Evolutionary conservation across 2,888 invertebrate genomes (phyloP).

Genomic region (Glaucopsyche alexis): DNA sequence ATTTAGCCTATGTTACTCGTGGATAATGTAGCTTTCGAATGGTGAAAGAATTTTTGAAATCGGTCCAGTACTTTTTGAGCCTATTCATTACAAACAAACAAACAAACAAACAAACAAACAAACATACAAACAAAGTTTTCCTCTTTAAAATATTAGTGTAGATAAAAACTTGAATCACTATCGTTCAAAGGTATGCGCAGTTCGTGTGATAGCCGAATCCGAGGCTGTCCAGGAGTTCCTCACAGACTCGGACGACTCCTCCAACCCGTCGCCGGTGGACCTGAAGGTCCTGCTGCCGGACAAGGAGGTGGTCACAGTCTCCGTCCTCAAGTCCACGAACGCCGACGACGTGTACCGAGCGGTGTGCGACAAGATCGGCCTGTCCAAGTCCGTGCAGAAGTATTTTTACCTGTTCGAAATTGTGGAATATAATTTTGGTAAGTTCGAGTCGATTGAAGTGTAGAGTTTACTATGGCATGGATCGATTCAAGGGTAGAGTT

Average conservation of each 20-base stretch:
- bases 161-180: not conserved
- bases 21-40: no score
- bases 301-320: conserved; percentile 92
- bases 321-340: conserved; percentile 92
- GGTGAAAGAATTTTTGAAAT: no score
- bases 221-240: conserved; percentile 98
- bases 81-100: no score
- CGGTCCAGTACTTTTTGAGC: no score
- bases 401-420: conserved; percentile 98
- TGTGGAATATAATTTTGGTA: conserved; percentile 97
- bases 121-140: no score
- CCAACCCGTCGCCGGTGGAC: conserved; percentile 87
- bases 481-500: no score
- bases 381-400: conserved; percentile 89
- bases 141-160: no score
- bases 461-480: no score
- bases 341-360: conserved; percentile 95
- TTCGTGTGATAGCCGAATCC: conserved; percentile 97
- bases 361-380: conserved; percentile 90
- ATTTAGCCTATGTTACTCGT: no score
- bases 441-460: conserved; percentile 48
- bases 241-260: conserved; percentile 93
- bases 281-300: conserved; percentile 93
- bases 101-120: no score
- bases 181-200: conserved; percentile 89